Evolutionary conservation across 2,888 invertebrate genomes (phyloP), one percentile per base, ranked within the genome.

Genomic region (Chrysopilus asiliformis): DNA sequence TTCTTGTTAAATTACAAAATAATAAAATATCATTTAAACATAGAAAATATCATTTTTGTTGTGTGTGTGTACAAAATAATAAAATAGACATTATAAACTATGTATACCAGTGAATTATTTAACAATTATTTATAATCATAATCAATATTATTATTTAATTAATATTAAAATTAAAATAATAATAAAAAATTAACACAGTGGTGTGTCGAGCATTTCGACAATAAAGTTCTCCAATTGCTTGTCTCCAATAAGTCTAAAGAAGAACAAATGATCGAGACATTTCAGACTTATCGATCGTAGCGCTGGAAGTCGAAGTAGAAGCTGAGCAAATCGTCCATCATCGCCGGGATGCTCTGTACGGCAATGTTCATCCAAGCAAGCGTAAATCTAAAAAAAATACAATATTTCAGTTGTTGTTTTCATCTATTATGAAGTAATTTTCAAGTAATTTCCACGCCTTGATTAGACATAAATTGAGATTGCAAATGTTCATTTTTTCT

Each of bases 331-430:
- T 32, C 98, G 72, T 4, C 93, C 93, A 26, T 90, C 84, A 55
- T 97, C 95, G 17, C 82, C 77, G 18, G 90, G 83, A 67, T 89
- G 87, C 46, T 79, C 76, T 22, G 77, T 72, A 43, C 87, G 78
- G 45, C 87, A 87, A 67, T 98, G 94, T 55, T 95, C 93, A 65
- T 98, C 95, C 50, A 98, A 70, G 36, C 91, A 84, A 4, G 87
- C 83, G 62, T 94, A 98, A 47, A 85, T 64, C 68, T 69, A 57
- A 4, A 42, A 42, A 33, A 25, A 28, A 24, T n/a, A n/a, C 37
- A 32, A 20, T 22, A 22, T 8, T 22, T 22, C 10, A 22, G 22
- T 22, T 22, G 22, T 22, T 22, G 22, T 22, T 22, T 22, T 22
- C 22, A 22, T 22, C 7, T 22, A 22, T 22, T 7, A 8, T 22